These are phyloP conservation scores for Drosophila serrata DNA, from an alignment of 1,140 invertebrate genomes.

Conservation along the genomic window DNA sequence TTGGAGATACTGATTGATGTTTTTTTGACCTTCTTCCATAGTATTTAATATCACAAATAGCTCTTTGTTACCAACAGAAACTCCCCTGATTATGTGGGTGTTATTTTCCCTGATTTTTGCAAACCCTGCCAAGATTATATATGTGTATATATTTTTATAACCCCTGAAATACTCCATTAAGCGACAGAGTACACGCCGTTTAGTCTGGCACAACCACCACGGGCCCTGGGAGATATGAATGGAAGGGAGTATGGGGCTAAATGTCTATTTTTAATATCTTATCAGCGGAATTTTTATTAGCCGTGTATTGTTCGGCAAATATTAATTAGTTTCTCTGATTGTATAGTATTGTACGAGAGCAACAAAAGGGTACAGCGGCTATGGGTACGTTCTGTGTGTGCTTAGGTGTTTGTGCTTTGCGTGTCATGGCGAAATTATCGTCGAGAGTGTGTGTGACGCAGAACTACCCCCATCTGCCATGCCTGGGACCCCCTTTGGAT, in stretches of 20 bases:
- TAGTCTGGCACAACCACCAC: slow-evolving; percentile 60
- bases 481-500: neutral
- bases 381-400: slow-evolving; percentile 47
- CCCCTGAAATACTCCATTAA: slow-evolving; percentile 10
- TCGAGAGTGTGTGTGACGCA: slow-evolving; percentile 62
- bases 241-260: neutral
- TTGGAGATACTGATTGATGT: too few species aligned
- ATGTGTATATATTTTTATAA: neutral
- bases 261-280: slow-evolving; percentile 76
- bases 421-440: slow-evolving; percentile 79
- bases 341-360: slow-evolving; percentile 37
- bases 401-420: slow-evolving; percentile 52
- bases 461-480: slow-evolving; percentile 27
- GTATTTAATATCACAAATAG: neutral
- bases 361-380: slow-evolving; percentile 23
- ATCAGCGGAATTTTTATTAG: slow-evolving; percentile 74
- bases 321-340: slow-evolving; percentile 83
- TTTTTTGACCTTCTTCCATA: neutral
- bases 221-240: slow-evolving; percentile 9
- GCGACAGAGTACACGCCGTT: slow-evolving; percentile 54
- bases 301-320: slow-evolving; percentile 74
- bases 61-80: too few species aligned
- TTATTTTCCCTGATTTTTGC: neutral
- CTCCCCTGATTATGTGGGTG: too few species aligned
- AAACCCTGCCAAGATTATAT: neutral